A percentile compares a stretch with the other conserved stretches of the same genome.
Conservation (phyloP, 2,888 invertebrate species). For the Anaspis maculata region DNA sequence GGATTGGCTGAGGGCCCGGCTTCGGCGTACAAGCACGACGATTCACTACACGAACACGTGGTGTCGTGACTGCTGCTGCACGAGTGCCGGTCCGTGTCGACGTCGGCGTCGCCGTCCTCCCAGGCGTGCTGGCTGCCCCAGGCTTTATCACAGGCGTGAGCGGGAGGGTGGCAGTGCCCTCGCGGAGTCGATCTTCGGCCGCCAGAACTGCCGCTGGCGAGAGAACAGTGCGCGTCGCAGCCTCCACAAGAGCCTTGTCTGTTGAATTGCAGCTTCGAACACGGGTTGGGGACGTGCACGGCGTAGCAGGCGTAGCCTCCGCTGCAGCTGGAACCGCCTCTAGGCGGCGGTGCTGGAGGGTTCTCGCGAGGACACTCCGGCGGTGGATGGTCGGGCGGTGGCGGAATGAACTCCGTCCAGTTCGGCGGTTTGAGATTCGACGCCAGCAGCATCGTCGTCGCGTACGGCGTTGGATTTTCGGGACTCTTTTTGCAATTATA, state of each 20-base stretch:
- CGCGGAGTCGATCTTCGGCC: slow-evolving; percentile 33
- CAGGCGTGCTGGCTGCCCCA: slow-evolving; percentile 35
- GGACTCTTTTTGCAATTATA: slow-evolving; percentile 59
- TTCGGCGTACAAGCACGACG: slow-evolving; percentile 55
- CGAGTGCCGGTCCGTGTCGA: slow-evolving; percentile 45
- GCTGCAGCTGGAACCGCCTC: slow-evolving; percentile 32
- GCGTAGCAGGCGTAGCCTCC: slow-evolving; percentile 40
- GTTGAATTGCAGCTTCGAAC: slow-evolving; percentile 22
- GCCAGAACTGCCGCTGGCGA: slow-evolving; percentile 38
- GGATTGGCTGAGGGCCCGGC: slow-evolving; percentile 40
- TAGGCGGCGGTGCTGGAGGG: slow-evolving; percentile 33
- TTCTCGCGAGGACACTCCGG: slow-evolving; percentile 44
- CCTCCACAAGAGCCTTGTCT: slow-evolving; percentile 36
- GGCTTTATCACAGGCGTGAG: slow-evolving; percentile 37
- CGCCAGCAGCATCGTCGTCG: slow-evolving; percentile 62
- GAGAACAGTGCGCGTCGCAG: slow-evolving; percentile 37
- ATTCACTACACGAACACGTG: slow-evolving; percentile 55
- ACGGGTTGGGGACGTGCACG: slow-evolving; percentile 35
- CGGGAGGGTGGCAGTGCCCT: slow-evolving; percentile 31
- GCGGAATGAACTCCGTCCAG: slow-evolving; percentile 52
- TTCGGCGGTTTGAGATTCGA: too few species aligned
- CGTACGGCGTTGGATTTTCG: slow-evolving; percentile 63
- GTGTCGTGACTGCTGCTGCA: slow-evolving; percentile 48
- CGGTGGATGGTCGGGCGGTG: slow-evolving; percentile 54
- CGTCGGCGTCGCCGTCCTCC: slow-evolving; percentile 41